Conservation (phyloP, 2,113 vertebrate genomes). For the Pachypanchax playfairii region DNA sequence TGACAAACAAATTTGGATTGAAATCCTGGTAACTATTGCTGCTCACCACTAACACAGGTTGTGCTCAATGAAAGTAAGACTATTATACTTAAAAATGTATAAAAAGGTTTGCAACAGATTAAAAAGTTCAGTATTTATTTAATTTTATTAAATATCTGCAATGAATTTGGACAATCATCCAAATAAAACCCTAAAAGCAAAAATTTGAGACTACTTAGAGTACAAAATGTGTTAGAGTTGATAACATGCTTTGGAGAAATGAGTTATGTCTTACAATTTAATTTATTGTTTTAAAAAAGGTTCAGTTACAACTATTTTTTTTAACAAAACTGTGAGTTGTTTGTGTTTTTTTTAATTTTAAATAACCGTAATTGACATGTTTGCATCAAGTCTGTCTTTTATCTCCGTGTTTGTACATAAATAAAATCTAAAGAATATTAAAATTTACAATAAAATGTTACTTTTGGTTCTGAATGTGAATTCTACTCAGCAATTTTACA, state of each 20-base stretch:
- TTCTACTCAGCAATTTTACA: not conserved
- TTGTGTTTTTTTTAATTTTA: not conserved
- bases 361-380: not conserved
- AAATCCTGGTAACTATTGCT: conserved; percentile 10
- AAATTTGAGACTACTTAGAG: conserved; percentile 39
- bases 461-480: not conserved
- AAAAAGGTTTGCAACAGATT: conserved; percentile 6
- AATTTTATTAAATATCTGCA: conserved; percentile 21
- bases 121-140: conserved; percentile 42
- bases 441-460: not conserved
- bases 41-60: conserved; percentile 18
- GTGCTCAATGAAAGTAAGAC: conserved; percentile 15
- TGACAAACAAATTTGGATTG: conserved; percentile 19
- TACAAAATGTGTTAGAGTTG: conserved; percentile 20
- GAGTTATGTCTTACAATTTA: too few species aligned
- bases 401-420: not conserved
- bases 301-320: too few species aligned
- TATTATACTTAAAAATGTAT: conserved; percentile 3
- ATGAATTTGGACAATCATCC: conserved; percentile 51
- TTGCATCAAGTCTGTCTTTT: not conserved
- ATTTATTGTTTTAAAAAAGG: too few species aligned
- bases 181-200: conserved; percentile 20
- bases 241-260: too few species aligned
- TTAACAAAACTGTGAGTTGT: too few species aligned
- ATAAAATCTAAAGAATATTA: not conserved